Base-by-base conservation (phyloP, 2,888 invertebrate genomes). In the Hirtodrosophila cameraria region DNA sequence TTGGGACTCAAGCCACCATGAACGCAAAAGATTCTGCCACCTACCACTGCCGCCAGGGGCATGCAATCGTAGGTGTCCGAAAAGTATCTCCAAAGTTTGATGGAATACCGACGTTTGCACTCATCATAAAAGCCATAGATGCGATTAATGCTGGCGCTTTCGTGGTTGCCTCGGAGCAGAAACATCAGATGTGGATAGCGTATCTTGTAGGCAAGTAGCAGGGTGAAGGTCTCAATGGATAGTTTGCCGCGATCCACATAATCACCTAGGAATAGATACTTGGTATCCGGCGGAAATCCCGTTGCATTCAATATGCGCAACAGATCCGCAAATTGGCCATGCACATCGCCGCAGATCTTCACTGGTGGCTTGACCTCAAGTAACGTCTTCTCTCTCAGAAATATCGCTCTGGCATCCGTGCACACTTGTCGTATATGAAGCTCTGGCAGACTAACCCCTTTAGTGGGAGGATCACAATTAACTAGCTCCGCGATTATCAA, bases 21-120 rank as follows among this genome's bases (percentile, higher is more conserved):
- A 89, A 94, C 94, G 89, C 94, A 94, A 92, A 94, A 94, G 80
- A 94, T 94, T 89, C 94, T 94, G 89, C 94, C 94, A 89, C 88
- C 88, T 12, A 89, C 97, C 91, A 99, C 97, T 76, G 99, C 99
- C 38, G 99, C 98, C 27, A 99, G 97, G 25, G 99, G 99, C 91
- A 99, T 94, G 91, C 99, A 99, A 92, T 99, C 99, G 92, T 99
- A 99, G 92, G 99, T 99, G 92, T 99, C 99, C 89, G 99, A 99
- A 92, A 99, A 99, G 9, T 98, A 98, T 92, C 99, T 99, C 99
- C 99, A 99, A 89, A 99, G 91, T 92, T 99, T 99, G 88, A 99
- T 98, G 92, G 98, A 98, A 92, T 99, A 99, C 86, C 94, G 93
- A 89, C 94, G 92, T 92, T 96, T 95, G 94, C 98, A 98, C 92